These are phyloP conservation scores for Habropoda laboriosa DNA, from an alignment of 1,140 invertebrate genomes.

Conservation along the genomic window DNA sequence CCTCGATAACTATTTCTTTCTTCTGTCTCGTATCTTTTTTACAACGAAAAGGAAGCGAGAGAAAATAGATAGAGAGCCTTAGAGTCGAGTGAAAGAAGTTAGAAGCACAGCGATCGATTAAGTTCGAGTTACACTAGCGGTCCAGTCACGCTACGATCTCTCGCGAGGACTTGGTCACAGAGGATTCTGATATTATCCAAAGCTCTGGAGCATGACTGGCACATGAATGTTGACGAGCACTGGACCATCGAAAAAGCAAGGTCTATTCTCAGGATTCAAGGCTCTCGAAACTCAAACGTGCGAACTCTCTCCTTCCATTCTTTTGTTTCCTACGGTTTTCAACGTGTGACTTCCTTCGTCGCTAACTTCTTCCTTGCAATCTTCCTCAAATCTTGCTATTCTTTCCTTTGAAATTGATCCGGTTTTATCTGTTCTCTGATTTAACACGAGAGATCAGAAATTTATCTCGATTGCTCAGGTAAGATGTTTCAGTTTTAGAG, in stretches of 20 bases:
- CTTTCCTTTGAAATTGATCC: neutral
- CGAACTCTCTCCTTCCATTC: neutral
- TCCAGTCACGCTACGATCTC: slow-evolving; percentile 21
- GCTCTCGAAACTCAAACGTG: slow-evolving; percentile 17
- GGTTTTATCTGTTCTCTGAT: neutral
- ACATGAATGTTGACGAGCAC: slow-evolving; percentile 20
- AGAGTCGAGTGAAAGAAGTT: neutral
- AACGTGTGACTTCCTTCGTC: neutral
- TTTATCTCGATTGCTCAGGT: neutral
- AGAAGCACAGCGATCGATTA: slow-evolving; percentile 20
- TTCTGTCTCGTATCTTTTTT: neutral
- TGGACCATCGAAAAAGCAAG: slow-evolving; percentile 36
- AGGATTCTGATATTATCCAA: slow-evolving; percentile 1
- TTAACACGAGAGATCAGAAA: neutral
- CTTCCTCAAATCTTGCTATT: neutral
- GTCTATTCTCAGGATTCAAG: slow-evolving; percentile 37
- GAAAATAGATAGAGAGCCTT: neutral
- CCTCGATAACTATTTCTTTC: neutral
- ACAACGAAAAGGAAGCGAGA: neutral
- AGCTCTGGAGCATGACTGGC: neutral
- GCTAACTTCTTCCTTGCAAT: too few species aligned
- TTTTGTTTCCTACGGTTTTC: slow-evolving; percentile 7
- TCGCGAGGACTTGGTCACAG: neutral
- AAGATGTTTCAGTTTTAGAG: too few species aligned
- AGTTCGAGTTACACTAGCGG: slow-evolving; percentile 19